A percentile compares a stretch with the other conserved stretches of the same genome.
These are phyloP conservation scores for Melanaphis sacchari DNA, from an alignment of 1,140 invertebrate species.

Conservation along the genomic window DNA sequence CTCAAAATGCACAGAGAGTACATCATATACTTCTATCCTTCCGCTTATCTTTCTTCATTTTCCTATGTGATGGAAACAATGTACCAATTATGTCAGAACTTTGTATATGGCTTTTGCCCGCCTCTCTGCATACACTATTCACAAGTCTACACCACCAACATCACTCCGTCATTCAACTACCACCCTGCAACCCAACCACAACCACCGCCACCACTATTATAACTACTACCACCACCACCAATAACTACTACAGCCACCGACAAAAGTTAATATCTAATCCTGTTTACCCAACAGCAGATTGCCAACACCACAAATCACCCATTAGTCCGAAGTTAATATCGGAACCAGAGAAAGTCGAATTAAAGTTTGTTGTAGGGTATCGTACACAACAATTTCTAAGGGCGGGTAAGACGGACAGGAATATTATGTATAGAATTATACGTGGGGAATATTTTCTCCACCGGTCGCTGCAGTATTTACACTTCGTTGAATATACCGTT, in stretches of 20 bases:
- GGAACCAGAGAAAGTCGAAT: background rate
- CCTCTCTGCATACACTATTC: background rate
- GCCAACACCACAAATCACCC: constrained; percentile 1
- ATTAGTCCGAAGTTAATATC: constrained; percentile 28
- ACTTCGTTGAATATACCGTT: constrained; percentile 2
- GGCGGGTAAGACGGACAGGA: background rate
- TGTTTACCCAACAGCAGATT: background rate
- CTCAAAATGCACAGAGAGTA: background rate
- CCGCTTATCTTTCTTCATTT: background rate
- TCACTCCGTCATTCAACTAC: background rate
- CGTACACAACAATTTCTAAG: background rate
- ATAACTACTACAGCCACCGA: too few species aligned
- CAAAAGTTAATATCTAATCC: constrained; percentile 2
- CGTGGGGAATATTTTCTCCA: background rate
- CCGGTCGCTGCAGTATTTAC: background rate
- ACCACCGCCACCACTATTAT: too few species aligned
- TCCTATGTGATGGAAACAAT: constrained; percentile 6
- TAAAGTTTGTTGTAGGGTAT: background rate
- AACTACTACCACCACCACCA: too few species aligned
- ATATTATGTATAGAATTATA: background rate
- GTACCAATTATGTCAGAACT: background rate
- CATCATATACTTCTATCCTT: background rate
- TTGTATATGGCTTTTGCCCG: background rate
- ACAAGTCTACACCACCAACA: background rate
- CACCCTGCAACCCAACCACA: too few species aligned